These are phyloP conservation scores for Thripadectes ignobilis DNA, from an alignment of 2,797 vertebrate species.

Conservation along the genomic window DNA sequence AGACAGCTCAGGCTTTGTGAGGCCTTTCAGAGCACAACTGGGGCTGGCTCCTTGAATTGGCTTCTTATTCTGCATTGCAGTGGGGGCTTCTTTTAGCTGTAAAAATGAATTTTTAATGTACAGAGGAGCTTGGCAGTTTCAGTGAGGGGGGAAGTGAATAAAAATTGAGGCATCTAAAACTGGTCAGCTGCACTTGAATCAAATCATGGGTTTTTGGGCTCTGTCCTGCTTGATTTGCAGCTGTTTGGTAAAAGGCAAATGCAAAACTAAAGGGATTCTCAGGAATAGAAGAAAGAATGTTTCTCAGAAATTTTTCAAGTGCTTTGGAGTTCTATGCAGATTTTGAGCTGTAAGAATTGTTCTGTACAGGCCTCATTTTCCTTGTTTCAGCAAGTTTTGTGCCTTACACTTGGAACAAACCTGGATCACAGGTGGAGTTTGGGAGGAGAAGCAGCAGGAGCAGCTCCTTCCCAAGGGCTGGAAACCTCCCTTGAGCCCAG, in stretches of 20 bases:
- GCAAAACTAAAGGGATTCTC: neutral
- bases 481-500: neutral
- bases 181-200: neutral
- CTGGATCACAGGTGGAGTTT: neutral
- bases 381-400: neutral
- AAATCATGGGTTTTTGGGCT: neutral
- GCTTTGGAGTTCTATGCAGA: neutral
- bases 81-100: neutral
- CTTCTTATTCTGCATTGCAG: neutral
- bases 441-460: neutral
- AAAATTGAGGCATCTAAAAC: neutral
- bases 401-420: accelerated
- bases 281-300: neutral
- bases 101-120: neutral
- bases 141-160: accelerated
- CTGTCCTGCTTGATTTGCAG: neutral
- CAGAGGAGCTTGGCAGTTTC: neutral
- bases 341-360: neutral
- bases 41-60: neutral
- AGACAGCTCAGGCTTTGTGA: neutral
- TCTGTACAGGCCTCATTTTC: neutral
- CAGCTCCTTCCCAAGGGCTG: neutral
- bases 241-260: neutral
- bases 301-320: neutral
- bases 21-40: neutral